phyloP scores from a whole-genome alignment of 2,797 vertebrate genomes.

The Schizothorax lantsangensis region DNA sequence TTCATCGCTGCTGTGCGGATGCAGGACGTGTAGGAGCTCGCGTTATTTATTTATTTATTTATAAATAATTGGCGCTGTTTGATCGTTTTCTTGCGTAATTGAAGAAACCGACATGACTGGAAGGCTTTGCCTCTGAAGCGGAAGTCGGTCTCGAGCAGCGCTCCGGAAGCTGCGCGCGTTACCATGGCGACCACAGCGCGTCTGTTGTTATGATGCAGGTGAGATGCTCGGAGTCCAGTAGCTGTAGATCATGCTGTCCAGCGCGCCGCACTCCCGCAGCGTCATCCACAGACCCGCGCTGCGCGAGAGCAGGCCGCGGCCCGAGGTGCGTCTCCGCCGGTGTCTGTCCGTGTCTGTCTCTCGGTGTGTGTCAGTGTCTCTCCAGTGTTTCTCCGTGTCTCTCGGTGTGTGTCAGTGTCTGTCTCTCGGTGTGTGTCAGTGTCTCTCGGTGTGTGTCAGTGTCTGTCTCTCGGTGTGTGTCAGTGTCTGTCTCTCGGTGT shows the following conservation, averaged over 20 bases:
- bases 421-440: background rate
- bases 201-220: background rate
- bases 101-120: background rate
- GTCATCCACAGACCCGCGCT: background rate
- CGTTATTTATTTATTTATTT: background rate
- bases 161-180: conserved; percentile 59
- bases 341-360: background rate
- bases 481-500: too few relatives aligned
- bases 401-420: background rate
- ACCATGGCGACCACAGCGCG: conserved; percentile 65
- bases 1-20: too few relatives aligned
- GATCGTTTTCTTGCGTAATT: background rate
- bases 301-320: background rate
- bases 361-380: too few relatives aligned
- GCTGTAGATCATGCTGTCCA: conserved; percentile 13
- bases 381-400: background rate
- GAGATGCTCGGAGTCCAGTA: background rate
- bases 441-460: too few relatives aligned
- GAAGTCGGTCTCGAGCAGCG: conserved; percentile 44
- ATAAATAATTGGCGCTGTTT: too few relatives aligned
- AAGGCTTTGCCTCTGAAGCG: conserved; percentile 49
- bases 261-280: background rate
- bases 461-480: too few relatives aligned
- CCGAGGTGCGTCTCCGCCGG: conserved; percentile 4
- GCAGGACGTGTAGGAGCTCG: background rate